Evolutionary conservation across 2,888 invertebrate genomes (phyloP).

Genomic region (Myathropa florea): DNA sequence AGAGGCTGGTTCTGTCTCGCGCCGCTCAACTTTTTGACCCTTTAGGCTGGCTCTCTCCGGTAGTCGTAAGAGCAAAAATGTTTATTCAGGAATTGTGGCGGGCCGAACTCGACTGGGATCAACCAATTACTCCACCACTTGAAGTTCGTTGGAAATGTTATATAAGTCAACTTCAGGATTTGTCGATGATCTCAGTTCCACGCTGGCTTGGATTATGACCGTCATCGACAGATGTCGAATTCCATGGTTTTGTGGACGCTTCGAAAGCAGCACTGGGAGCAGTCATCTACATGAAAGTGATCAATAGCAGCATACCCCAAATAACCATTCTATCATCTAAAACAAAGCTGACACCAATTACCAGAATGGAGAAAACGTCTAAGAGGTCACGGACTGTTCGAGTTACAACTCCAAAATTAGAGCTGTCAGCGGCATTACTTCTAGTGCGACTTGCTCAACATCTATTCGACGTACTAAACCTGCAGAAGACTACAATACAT

Average conservation of each 20-base stretch:
- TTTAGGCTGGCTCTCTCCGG: constrained; percentile 35
- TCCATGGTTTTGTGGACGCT: constrained; percentile 29
- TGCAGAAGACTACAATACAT: not conserved
- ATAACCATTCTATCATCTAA: constrained; percentile 25
- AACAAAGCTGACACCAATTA: constrained; percentile 11
- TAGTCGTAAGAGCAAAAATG: constrained; percentile 8
- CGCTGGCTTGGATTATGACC: constrained; percentile 39
- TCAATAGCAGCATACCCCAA: not conserved
- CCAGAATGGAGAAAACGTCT: not conserved
- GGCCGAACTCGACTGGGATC: not conserved
- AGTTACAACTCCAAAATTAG: constrained; percentile 12
- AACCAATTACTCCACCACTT: not conserved
- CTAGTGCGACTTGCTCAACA: not conserved
- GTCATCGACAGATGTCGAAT: not conserved
- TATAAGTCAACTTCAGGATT: constrained; percentile 1
- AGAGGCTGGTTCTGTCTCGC: constrained; percentile 9
- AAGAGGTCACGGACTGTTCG: constrained; percentile 1
- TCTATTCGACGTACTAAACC: not conserved
- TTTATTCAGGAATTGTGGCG: constrained; percentile 7
- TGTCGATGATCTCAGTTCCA: not conserved
- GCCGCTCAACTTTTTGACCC: constrained; percentile 26
- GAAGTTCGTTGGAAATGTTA: constrained; percentile 12
- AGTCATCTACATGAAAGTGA: constrained; percentile 1
- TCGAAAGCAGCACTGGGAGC: constrained; percentile 20
- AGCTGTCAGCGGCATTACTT: constrained; percentile 6